Base-by-base conservation (phyloP, 2,113 vertebrate genomes). In the Microtus pennsylvanicus region DNA sequence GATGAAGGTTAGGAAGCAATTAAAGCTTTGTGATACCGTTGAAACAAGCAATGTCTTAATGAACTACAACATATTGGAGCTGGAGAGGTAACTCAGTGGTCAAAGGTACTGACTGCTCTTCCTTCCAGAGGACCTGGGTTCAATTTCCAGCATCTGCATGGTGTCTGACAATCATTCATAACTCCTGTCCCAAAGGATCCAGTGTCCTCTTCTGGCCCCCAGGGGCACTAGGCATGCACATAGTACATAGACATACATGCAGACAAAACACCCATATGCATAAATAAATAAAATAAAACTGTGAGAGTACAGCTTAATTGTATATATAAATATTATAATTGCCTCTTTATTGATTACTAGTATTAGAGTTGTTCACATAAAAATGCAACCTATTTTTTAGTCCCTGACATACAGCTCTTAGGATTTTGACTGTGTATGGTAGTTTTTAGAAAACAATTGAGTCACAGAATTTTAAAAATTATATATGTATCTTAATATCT, bases 21-120 rank as follows among this genome's bases (percentile, higher is more conserved):
- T 58, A 58, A 78, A 94, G 52, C 45, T 94, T 93, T 94, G 7
- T 87, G 58, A 55, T 87, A 76, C n/a, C 80, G 63, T 88, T 67
- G 16, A 87, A 42, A 52, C 67, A 80, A 63, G 33, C n/a, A 87
- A 55, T 82, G 26, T 86, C 45, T 70, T 80, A 52, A 78, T 83
- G 81, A 89, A 96, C 26, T 74, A 42, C 50, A 76, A 63, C 17
- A 45, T 33, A 42, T 45, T 89, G 38, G 4, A 21, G 14, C 81
- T 63, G n/a, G 38, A 83, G 24, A 83, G n/a, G 42, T 83, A 26
- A 38, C 55, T 63, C 81, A 83, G 1, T 42, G 19, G n/a, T 83
- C 63, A 42, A 83, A 3, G 33, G 38, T 38, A 65, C 81, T 65
- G 14, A 4, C 8, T 85, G 58, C 24, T 65, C 26, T 85, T 85